phyloP scores from a whole-genome alignment of 2,888 invertebrate genomes.

The Mesorhabditis belari region DNA sequence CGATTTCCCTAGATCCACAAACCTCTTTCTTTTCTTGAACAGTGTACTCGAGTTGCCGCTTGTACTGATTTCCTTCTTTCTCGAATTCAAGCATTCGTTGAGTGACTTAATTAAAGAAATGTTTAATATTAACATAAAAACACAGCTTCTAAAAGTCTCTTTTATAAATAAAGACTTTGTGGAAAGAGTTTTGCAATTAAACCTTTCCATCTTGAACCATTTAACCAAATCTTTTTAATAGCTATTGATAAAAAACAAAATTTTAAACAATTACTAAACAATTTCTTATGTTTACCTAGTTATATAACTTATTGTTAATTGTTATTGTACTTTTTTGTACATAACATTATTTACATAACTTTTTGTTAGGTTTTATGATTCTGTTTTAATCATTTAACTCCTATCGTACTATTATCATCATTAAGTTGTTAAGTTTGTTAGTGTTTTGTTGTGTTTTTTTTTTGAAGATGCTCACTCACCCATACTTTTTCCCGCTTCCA shows the following conservation, averaged over 20 bases:
- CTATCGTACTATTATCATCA: too few species aligned
- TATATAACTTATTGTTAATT: neutral
- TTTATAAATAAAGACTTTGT: neutral
- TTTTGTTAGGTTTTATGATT: too few species aligned
- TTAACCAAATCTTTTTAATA: neutral
- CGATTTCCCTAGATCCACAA: too few species aligned
- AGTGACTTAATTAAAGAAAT: constrained; percentile 31
- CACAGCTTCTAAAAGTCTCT: neutral
- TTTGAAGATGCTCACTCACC: too few species aligned
- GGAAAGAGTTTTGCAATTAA: neutral
- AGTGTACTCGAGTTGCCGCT: constrained; percentile 23
- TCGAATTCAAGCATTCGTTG: constrained; percentile 52
- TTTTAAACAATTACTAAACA: neutral
- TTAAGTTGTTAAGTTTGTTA: too few species aligned
- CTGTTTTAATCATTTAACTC: too few species aligned
- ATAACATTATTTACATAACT: too few species aligned
- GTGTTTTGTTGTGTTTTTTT: too few species aligned
- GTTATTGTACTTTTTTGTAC: neutral
- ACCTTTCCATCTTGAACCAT: neutral
- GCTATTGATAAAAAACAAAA: neutral
- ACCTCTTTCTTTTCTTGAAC: constrained; percentile 21
- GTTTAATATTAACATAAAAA: neutral
- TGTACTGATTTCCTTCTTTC: constrained; percentile 25
- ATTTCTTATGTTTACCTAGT: neutral
- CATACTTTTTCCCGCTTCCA: constrained; percentile 58